phyloP scores from a whole-genome alignment of 1,140 invertebrate genomes.

The Heliconius himera region DNA sequence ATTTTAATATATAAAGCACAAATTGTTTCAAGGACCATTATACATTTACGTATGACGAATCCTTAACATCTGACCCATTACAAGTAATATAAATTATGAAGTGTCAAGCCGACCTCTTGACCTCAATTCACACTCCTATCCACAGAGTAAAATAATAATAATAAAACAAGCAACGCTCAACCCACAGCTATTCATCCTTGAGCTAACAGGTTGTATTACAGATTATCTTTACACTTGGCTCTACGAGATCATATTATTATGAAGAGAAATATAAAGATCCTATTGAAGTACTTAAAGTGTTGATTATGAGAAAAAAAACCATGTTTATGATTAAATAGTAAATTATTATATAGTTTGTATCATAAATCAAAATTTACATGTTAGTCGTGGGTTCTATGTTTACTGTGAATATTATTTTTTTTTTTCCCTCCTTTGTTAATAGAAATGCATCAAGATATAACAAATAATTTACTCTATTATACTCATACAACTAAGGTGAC shows the following conservation, averaged over 20 bases:
- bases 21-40: neutral
- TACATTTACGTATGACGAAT: neutral
- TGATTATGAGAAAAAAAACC: neutral
- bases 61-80: constrained; percentile 27
- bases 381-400: too few species aligned
- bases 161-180: constrained; percentile 8
- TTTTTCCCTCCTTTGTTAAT: too few species aligned
- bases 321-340: neutral
- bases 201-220: constrained; percentile 9
- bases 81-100: constrained; percentile 33
- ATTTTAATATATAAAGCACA: too few species aligned
- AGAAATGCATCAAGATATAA: too few species aligned
- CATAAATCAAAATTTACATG: too few species aligned
- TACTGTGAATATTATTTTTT: too few species aligned
- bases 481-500: too few species aligned
- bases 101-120: constrained; percentile 36
- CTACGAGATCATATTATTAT: neutral
- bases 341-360: too few species aligned
- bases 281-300: neutral
- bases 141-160: neutral
- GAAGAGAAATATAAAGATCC: neutral
- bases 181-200: constrained; percentile 9
- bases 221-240: neutral
- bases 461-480: too few species aligned
- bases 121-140: constrained; percentile 32